These are phyloP conservation scores for Eupeodes luniger DNA, from an alignment of 2,888 invertebrate genomes.

Conservation along the genomic window DNA sequence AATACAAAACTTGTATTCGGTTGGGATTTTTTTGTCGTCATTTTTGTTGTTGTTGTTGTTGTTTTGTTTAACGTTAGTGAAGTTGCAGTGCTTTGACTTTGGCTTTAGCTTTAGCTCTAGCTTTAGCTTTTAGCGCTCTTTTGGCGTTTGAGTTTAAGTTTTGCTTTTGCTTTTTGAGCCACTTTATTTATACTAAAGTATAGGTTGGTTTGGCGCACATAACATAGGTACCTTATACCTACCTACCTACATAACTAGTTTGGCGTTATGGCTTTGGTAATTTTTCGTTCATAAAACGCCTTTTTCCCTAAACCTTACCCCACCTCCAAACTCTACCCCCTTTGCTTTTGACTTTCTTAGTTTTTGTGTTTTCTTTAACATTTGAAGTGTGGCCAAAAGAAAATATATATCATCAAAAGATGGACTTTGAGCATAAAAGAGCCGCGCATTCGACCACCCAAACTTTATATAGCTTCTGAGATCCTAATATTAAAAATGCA, in stretches of 20 bases:
- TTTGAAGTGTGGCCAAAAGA: conserved; percentile 57
- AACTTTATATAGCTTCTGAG: neutral
- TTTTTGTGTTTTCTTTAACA: conserved; percentile 37
- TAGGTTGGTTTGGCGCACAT: too few relatives aligned
- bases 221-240: neutral
- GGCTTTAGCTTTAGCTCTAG: conserved; percentile 7
- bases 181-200: conserved; percentile 25
- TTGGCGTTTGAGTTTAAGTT: conserved; percentile 30
- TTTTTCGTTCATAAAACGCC: neutral
- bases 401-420: conserved; percentile 62
- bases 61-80: conserved; percentile 58
- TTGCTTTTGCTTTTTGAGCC: conserved; percentile 36
- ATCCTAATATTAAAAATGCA: neutral
- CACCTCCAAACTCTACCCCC: neutral
- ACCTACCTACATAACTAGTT: neutral
- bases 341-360: neutral
- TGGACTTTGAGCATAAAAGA: conserved; percentile 52
- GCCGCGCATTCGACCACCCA: conserved; percentile 28
- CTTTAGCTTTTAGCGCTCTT: neutral
- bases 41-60: conserved; percentile 25
- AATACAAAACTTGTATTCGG: conserved; percentile 70
- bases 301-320: neutral
- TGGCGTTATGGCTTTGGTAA: conserved; percentile 15
- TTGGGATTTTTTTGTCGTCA: conserved; percentile 10
- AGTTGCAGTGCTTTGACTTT: conserved; percentile 50